A percentile compares a stretch with the other conserved stretches of the same genome.
Evolutionary conservation across 2,888 invertebrate genomes (phyloP).

Genomic region (Euproctis similis): DNA sequence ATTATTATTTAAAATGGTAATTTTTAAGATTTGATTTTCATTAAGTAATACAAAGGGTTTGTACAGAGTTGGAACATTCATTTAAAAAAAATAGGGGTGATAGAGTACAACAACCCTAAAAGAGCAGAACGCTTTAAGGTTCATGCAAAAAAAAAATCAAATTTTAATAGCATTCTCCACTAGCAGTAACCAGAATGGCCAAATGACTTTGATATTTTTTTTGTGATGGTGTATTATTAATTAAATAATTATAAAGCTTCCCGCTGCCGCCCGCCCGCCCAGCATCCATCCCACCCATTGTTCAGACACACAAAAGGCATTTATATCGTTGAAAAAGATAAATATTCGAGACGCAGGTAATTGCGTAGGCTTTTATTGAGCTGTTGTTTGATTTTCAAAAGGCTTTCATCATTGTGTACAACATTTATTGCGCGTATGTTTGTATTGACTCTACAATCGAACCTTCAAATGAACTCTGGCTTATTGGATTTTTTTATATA

Average conservation of each 20-base stretch:
- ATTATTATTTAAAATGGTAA: neutral
- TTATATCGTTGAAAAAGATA: conserved; percentile 67
- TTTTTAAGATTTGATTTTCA: conserved; percentile 13
- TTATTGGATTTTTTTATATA: no score
- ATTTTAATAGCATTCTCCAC: conserved; percentile 60
- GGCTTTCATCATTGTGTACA: conserved; percentile 50
- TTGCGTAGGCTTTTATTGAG: conserved; percentile 66
- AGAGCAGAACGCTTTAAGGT: conserved; percentile 48
- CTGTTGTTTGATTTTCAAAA: conserved; percentile 68
- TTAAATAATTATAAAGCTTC: conserved; percentile 76
- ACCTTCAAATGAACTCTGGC: conserved; percentile 16
- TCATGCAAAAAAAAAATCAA: conserved; percentile 45
- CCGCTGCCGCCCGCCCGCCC: conserved; percentile 33
- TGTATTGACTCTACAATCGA: conserved; percentile 25
- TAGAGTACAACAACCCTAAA: conserved; percentile 25
- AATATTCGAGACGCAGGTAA: conserved; percentile 69
- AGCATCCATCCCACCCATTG: no score
- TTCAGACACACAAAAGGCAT: conserved; percentile 60
- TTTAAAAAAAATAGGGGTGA: conserved; percentile 25
- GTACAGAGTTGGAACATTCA: conserved; percentile 19
- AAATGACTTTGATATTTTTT: conserved; percentile 76
- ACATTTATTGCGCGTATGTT: conserved; percentile 30
- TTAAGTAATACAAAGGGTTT: conserved; percentile 17
- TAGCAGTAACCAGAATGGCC: conserved; percentile 48
- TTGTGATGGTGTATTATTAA: conserved; percentile 69